Percentiles rank a stretch among this genome's conserved stretches.
Evolutionary conservation across 64 coral and sea anemone genomes (phyloP).

Genomic region (Actinia equina): DNA sequence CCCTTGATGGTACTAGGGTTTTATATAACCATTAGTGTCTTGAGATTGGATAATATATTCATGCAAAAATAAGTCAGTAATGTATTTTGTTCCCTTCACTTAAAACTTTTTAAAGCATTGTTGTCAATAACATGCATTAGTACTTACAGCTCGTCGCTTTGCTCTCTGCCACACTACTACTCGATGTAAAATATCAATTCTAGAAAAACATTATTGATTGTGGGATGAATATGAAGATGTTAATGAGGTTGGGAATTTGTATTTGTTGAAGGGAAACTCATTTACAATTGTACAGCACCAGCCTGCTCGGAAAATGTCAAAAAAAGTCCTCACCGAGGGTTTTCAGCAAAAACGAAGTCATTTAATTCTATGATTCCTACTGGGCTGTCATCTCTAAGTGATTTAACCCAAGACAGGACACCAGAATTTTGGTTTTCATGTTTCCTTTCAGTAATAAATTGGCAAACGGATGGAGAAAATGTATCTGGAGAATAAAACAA

Average conservation of each 20-base stretch:
- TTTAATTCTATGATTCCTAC: constrained; percentile 86
- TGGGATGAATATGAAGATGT: too few relatives aligned
- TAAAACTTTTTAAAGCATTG: too few relatives aligned
- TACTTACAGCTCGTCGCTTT: constrained; percentile 93
- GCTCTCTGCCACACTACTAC: constrained; percentile 99
- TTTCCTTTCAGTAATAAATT: constrained; percentile 79
- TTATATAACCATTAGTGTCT: too few relatives aligned
- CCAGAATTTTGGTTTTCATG: constrained; percentile 89
- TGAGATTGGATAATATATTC: too few relatives aligned
- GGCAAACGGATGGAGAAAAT: constrained; percentile 67
- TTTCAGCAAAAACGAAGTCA: constrained; percentile 93
- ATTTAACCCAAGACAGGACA: constrained; percentile 72
- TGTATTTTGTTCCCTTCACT: too few relatives aligned
- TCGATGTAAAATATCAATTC: constrained; percentile 96
- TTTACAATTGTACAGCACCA: too few relatives aligned
- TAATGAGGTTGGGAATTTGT: too few relatives aligned
- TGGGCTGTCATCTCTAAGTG: constrained; percentile 51
- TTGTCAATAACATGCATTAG: neutral
- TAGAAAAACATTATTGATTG: too few relatives aligned
- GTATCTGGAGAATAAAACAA: constrained; percentile 19
- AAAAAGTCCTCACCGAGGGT: constrained; percentile 67
- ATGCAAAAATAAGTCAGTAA: too few relatives aligned
- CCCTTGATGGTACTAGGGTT: too few relatives aligned
- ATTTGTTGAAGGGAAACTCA: too few relatives aligned
- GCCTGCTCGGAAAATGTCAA: too few relatives aligned